A percentile compares a stretch with the other conserved stretches of the same genome.
phyloP scores from a whole-genome alignment of 1,140 invertebrate species.

The Drosophila rhopaloa region DNA sequence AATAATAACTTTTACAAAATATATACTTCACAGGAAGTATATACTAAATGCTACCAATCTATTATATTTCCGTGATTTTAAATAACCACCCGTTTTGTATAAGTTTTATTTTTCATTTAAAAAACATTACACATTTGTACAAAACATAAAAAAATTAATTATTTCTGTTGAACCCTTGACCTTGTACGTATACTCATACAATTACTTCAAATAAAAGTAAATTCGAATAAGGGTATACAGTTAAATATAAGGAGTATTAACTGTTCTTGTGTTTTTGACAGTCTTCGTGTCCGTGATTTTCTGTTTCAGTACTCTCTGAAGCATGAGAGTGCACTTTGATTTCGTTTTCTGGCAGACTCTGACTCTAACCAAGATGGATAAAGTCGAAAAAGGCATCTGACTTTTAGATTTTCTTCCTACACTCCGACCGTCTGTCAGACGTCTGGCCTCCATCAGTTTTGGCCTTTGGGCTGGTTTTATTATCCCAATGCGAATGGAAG shows the following conservation, averaged over 20 bases:
- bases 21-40: no score
- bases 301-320: background rate
- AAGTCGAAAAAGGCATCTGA: conserved; percentile 15
- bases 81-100: no score
- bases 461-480: conserved; percentile 28
- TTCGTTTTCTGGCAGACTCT: conserved; percentile 7
- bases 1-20: no score
- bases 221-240: no score
- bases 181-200: no score
- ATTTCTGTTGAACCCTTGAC: no score
- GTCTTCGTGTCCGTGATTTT: conserved; percentile 6
- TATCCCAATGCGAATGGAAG: conserved; percentile 42
- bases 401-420: conserved; percentile 24
- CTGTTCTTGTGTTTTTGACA: conserved; percentile 1
- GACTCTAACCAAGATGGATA: conserved; percentile 7
- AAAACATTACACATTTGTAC: no score
- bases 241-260: background rate
- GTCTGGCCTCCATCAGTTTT: conserved; percentile 37
- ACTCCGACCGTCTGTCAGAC: conserved; percentile 20
- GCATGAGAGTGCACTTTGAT: conserved; percentile 49
- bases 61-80: no score
- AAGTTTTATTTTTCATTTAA: no score
- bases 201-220: no score
- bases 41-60: no score
- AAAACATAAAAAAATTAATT: no score